Base-by-base conservation (phyloP, 2,113 vertebrate genomes). In the Tenebrosternarchus preto region DNA sequence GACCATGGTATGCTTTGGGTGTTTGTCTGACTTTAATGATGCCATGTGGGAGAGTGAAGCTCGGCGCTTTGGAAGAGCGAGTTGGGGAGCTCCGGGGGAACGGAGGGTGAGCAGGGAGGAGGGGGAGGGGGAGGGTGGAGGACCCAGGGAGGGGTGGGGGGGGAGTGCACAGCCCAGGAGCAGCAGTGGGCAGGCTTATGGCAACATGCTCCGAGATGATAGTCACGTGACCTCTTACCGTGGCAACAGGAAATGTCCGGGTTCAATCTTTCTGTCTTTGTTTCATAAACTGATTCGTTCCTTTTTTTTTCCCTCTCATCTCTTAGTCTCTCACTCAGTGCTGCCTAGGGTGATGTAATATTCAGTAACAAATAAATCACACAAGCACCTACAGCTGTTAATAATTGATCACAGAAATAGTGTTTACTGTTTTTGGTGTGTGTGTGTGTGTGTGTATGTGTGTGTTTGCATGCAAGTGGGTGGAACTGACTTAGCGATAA, bases 11-110 rank as follows among this genome's bases (percentile, higher is more conserved):
- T 84, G 89, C 88, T 89, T 87, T 87, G 82, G 79, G 81, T 33
- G 78, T 88, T 87, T 91, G 85, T 90, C 88, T 90, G 90, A 84
- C 85, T 91, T 88, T 91, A 93, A 93, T 90, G 87, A 92, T 84
- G 85, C 88, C 91, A 87, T 80, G 82, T 80, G 91, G 90, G 91
- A 91, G 81, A 87, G 79, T 83, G 80, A n/a, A 16, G 56, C 77
- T 12, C 73, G 76, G 80, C 82, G 87, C 89, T 88, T 55, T 82
- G 76, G 75, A 79, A 63, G 24, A 72, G 85, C 19, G 86, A 88
- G 84, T 87, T 81, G 74, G 82, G 83, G 89, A 86, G 85, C 84
- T 88, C 80, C 83, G 86, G 75, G 75, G 71, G 69, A 74, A 69
- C 31, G 56, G 80, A 87, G 81, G 85, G 72, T 85, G 85, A 68